phyloP scores from a whole-genome alignment of 2,797 vertebrate genomes.

The Paramormyrops hopkinsi region DNA sequence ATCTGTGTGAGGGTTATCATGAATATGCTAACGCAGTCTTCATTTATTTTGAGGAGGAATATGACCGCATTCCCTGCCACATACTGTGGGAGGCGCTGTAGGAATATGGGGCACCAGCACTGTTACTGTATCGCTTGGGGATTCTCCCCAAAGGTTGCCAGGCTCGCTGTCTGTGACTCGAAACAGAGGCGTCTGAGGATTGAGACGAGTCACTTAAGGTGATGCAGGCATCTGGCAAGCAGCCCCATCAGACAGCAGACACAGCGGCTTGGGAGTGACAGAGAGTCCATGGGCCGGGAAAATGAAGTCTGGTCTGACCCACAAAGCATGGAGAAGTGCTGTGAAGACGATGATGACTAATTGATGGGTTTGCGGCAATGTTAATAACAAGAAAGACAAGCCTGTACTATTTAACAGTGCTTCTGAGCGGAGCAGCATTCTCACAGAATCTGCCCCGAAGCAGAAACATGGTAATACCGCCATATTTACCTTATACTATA shows the following conservation, averaged over 20 bases:
- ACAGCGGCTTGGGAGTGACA: background rate
- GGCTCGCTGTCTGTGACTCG: background rate
- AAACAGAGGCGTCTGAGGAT: background rate
- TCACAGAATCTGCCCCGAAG: background rate
- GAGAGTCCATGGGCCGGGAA: background rate
- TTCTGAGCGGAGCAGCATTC: background rate
- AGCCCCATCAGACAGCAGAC: background rate
- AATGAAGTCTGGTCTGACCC: background rate
- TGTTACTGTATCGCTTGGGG: background rate
- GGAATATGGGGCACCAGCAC: background rate
- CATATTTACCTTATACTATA: background rate
- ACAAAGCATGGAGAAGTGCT: background rate
- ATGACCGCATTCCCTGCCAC: background rate
- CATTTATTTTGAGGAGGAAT: background rate
- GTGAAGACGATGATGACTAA: background rate
- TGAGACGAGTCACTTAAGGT: background rate
- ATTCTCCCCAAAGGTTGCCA: background rate
- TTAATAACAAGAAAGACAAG: background rate
- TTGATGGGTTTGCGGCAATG: background rate
- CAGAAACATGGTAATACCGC: background rate
- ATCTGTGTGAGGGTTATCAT: background rate
- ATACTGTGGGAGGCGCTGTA: background rate
- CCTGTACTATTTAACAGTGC: background rate
- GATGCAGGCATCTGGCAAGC: background rate
- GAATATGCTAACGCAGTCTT: background rate